A percentile compares a stretch with the other conserved stretches of the same genome.
phyloP scores from a whole-genome alignment of 2,888 invertebrate species.

The Brachylomia viminalis region DNA sequence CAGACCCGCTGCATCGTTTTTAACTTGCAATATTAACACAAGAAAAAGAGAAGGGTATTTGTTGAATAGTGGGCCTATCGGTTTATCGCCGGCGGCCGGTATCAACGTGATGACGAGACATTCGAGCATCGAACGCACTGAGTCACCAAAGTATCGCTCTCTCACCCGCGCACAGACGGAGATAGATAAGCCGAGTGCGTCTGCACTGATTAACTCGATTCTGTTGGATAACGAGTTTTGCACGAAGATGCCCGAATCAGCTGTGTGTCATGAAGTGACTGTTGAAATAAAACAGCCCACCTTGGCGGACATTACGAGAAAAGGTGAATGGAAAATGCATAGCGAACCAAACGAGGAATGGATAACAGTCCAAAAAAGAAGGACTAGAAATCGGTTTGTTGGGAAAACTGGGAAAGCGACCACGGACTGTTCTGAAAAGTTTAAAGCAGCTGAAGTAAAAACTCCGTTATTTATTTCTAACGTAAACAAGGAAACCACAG shows the following conservation, averaged over 20 bases:
- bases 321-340: too few relatives aligned
- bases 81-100: conserved; percentile 1
- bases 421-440: neutral
- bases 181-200: neutral
- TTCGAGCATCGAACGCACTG: too few relatives aligned
- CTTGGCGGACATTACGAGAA: too few relatives aligned
- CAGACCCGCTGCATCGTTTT: neutral
- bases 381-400: neutral
- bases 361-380: too few relatives aligned
- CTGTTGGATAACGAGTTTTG: neutral
- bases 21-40: neutral
- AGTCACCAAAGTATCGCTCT: conserved; percentile 24
- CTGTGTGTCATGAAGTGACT: too few relatives aligned
- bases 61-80: conserved; percentile 8
- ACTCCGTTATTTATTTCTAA: conserved; percentile 6
- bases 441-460: neutral
- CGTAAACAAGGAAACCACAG: conserved; percentile 7
- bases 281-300: too few relatives aligned
- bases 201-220: conserved; percentile 9
- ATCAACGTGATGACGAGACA: neutral
- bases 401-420: conserved; percentile 11
- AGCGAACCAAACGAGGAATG: too few relatives aligned
- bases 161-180: neutral
- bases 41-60: conserved; percentile 7
- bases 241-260: too few relatives aligned